Conservation (phyloP, 2,888 invertebrate genomes). For the Chorisops tibialis region DNA sequence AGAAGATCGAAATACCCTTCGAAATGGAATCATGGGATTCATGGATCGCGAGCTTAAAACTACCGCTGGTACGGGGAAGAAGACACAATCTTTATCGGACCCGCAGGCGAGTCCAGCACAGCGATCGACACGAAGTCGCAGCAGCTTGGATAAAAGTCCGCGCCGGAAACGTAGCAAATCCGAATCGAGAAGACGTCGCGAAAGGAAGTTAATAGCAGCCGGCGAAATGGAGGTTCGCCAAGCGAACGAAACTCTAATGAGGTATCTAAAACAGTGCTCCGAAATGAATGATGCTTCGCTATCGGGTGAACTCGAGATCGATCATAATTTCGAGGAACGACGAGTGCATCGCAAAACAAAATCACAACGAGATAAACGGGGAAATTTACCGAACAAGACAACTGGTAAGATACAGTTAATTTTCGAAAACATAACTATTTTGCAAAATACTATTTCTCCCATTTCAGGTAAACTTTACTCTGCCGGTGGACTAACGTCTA, state of each 20-base stretch:
- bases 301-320: slow-evolving; percentile 52
- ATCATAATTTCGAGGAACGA: slow-evolving; percentile 51
- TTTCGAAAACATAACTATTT: no score
- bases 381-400: slow-evolving; percentile 49
- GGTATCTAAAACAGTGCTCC: slow-evolving; percentile 52
- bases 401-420: slow-evolving; percentile 34
- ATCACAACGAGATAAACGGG: slow-evolving; percentile 51
- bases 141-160: slow-evolving; percentile 51
- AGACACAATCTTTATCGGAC: slow-evolving; percentile 50
- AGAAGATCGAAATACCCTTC: slow-evolving; percentile 39
- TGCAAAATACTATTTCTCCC: slow-evolving; percentile 16
- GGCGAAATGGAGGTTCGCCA: slow-evolving; percentile 53
- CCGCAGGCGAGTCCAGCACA: slow-evolving; percentile 53
- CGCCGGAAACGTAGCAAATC: slow-evolving; percentile 53
- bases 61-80: slow-evolving; percentile 38
- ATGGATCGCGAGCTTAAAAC: slow-evolving; percentile 51
- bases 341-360: slow-evolving; percentile 52
- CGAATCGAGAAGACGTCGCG: slow-evolving; percentile 50
- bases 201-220: slow-evolving; percentile 51
- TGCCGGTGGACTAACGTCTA: slow-evolving; percentile 47
- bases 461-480: slow-evolving; percentile 48
- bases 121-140: slow-evolving; percentile 49
- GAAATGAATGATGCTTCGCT: slow-evolving; percentile 52
- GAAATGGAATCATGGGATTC: slow-evolving; percentile 51
- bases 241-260: slow-evolving; percentile 52